A percentile compares a stretch with the other conserved stretches of the same genome.
Conservation (phyloP, 1,140 invertebrate species). For the Gonioctena quinquepunctata region DNA sequence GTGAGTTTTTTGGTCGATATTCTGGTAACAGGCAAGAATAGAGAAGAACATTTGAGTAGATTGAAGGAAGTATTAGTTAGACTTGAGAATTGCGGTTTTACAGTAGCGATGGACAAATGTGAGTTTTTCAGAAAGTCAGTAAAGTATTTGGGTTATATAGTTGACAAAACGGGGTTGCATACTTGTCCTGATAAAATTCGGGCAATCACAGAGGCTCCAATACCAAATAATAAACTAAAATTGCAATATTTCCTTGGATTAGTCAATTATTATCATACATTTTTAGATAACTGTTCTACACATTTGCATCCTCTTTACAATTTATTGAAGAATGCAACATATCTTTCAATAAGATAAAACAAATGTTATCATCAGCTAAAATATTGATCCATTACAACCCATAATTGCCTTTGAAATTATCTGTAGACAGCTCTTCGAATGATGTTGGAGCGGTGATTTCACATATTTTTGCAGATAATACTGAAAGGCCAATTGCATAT, state of each 20-base stretch:
- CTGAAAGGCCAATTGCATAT: constrained; percentile 57
- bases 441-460: constrained; percentile 57
- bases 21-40: constrained; percentile 34
- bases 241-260: constrained; percentile 33
- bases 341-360: constrained; percentile 42
- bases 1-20: constrained; percentile 34
- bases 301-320: constrained; percentile 37
- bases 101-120: constrained; percentile 38
- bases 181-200: constrained; percentile 30
- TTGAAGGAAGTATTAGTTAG: constrained; percentile 30
- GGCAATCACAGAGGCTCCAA: not conserved
- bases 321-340: constrained; percentile 36
- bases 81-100: constrained; percentile 32
- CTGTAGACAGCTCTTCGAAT: constrained; percentile 52
- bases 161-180: constrained; percentile 45
- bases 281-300: constrained; percentile 31
- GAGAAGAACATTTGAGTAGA: constrained; percentile 29
- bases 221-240: constrained; percentile 24
- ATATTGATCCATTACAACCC: constrained; percentile 55
- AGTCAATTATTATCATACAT: constrained; percentile 53
- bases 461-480: constrained; percentile 50
- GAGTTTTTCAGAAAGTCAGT: constrained; percentile 28
- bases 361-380: constrained; percentile 36
- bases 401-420: constrained; percentile 41
- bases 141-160: constrained; percentile 38